Percentiles rank a stretch among this genome's conserved stretches.
These are phyloP conservation scores for Hipposideros armiger DNA, from an alignment of 2,113 vertebrate species.

Conservation along the genomic window DNA sequence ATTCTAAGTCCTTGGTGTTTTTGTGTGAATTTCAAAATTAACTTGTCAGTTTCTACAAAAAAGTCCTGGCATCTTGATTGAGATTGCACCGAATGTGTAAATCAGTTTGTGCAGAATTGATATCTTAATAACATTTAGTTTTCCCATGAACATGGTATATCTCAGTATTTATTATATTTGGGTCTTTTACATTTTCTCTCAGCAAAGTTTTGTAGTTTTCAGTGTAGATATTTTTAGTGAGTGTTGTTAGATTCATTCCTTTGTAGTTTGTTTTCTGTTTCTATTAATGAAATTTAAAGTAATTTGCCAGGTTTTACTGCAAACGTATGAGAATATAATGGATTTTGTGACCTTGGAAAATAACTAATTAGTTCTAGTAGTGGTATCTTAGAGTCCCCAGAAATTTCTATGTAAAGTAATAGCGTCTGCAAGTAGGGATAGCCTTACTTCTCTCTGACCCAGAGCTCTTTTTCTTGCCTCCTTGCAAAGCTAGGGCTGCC, in stretches of 20 bases:
- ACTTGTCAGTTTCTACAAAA: background rate
- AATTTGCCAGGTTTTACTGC: background rate
- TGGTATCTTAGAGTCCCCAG: background rate
- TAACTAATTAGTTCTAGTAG: background rate
- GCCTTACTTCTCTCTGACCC: background rate
- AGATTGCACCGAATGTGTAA: background rate
- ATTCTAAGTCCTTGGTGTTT: constrained; percentile 25
- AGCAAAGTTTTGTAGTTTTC: constrained; percentile 21
- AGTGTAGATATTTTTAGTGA: background rate
- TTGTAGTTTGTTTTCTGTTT: background rate
- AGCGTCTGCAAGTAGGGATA: background rate
- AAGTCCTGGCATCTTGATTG: background rate
- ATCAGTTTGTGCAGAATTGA: background rate
- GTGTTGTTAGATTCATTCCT: constrained; percentile 13
- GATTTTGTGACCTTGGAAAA: constrained; percentile 17
- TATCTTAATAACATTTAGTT: background rate
- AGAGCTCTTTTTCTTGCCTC: background rate
- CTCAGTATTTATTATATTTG: background rate
- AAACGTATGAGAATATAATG: background rate
- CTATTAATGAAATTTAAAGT: constrained; percentile 12
- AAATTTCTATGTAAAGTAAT: background rate
- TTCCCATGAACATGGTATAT: background rate
- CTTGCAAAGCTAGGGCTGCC: background rate
- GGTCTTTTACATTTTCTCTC: constrained; percentile 33
- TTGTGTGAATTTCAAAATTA: constrained; percentile 8